These are phyloP conservation scores for Pogona vitticeps DNA, from an alignment of 2,113 vertebrate species.

Conservation along the genomic window DNA sequence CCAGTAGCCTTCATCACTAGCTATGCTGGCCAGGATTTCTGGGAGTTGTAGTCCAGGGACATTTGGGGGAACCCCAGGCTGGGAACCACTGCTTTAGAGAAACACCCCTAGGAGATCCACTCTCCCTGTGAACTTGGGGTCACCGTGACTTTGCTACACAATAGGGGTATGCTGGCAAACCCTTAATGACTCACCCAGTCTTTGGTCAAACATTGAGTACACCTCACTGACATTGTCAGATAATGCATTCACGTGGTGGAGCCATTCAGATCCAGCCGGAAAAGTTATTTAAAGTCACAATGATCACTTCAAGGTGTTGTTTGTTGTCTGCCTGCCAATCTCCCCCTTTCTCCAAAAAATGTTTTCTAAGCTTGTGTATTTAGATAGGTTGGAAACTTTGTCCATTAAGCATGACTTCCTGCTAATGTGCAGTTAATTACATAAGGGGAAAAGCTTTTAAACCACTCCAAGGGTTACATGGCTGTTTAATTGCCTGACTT, in stretches of 20 bases:
- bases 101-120: too few species aligned
- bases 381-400: neutral
- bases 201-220: neutral
- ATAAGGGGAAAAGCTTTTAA: constrained; percentile 17
- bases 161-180: too few species aligned
- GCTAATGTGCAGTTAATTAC: constrained; percentile 10
- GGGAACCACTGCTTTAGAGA: too few species aligned
- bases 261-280: neutral
- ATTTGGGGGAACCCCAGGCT: too few species aligned
- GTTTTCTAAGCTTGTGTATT: neutral
- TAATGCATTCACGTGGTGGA: neutral
- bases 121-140: too few species aligned
- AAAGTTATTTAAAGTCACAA: neutral
- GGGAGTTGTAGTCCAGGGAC: too few species aligned
- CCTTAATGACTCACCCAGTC: neutral
- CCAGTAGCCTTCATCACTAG: too few species aligned
- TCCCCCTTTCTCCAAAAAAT: neutral
- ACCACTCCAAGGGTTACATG: neutral
- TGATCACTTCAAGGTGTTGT: neutral
- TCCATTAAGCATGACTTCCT: neutral
- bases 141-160: neutral
- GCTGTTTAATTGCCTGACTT: constrained; percentile 12
- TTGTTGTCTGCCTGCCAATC: neutral
- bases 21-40: too few species aligned
- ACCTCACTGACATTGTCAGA: neutral